Evolutionary conservation across 2,797 vertebrate species (phyloP), one percentile per base, ranked within the genome.

Genomic region (Enoplosus armatus): DNA sequence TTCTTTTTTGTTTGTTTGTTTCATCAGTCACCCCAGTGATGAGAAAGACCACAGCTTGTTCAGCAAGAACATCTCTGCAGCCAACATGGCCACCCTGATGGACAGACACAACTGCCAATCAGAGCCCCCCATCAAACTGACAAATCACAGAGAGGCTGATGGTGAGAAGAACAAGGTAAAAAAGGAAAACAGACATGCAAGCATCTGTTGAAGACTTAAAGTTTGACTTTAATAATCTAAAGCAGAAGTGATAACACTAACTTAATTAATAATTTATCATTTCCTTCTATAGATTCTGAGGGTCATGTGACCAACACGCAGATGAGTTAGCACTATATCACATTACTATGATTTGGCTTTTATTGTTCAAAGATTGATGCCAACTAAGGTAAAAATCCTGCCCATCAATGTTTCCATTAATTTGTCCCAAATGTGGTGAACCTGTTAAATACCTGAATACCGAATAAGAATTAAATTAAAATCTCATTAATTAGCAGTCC

Each of bases 41-140:
- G 96, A 98, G 90, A 98, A 97, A 70, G 97, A 98, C n/a, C 96
- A 96, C 91, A 89, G 71, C 60, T 94, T 95, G 41, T 98, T 98
- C 84, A 96, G 96, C 0, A 96, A 96, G 33, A 97, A 97, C 90
- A 97, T 98, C 90, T 97, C 97, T 0, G 94, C 96, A 0, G 95
- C 96, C 75, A 97, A 96, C 81, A 92, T 97, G 81, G 96, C 96
- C 79, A 94, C 96, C 24, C 88, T 97, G 68, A 93, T 96, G 0
- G 90, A 90, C 35, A 96, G 95, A 86, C 95, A 96, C 82, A 95
- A 74, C 83, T 33, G 43, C 78, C 84, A 88, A 14, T 48, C 92
- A 0, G 96, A 96, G 67, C 93, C 94, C 0, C 94, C 95, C 0
- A 90, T 94, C 80, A 95, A 90, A 0, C 94, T 95, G 60, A 96